A percentile compares a stretch with the other conserved stretches of the same genome.
Evolutionary conservation across 1,140 invertebrate genomes (phyloP).

Genomic region (Scaptodrosophila lebanonensis): DNA sequence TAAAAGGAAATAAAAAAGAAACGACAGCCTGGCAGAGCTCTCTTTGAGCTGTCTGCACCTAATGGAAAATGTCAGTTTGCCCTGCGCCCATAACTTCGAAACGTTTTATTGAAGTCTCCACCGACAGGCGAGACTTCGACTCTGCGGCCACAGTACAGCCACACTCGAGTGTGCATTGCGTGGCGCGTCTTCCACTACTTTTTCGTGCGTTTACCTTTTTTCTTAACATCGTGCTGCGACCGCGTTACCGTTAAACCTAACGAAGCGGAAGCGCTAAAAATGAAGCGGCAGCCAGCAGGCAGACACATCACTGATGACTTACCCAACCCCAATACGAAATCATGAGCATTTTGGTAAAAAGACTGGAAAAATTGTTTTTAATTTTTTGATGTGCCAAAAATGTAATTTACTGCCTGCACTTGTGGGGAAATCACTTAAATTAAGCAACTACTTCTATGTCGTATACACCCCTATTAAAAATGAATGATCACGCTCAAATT

Average conservation of each 20-base stretch:
- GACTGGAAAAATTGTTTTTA: no score
- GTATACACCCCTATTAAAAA: no score
- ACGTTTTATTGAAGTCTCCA: conserved; percentile 74
- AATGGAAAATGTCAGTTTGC: conserved; percentile 73
- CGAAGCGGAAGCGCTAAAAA: conserved; percentile 64
- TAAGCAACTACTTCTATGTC: no score
- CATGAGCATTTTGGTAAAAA: no score
- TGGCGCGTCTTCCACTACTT: conserved; percentile 19
- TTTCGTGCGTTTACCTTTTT: conserved; percentile 25
- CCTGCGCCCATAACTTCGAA: conserved; percentile 45
- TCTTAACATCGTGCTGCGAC: conserved; percentile 9
- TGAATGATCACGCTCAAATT: no score
- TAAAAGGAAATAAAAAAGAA: conserved; percentile 37
- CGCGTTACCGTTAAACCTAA: conserved; percentile 54
- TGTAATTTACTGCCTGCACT: no score
- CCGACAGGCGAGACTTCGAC: conserved; percentile 20
- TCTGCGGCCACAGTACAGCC: not conserved
- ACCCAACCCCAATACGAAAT: no score
- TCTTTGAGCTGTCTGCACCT: conserved; percentile 60
- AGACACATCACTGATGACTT: no score
- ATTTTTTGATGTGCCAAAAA: no score
- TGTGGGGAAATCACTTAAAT: no score
- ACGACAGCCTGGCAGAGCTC: no score
- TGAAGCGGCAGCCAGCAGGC: conserved; percentile 25
- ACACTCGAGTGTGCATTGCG: conserved; percentile 26